Base-by-base conservation (phyloP, 92 coral and sea anemone species). In the Palythoa grandiflora region DNA sequence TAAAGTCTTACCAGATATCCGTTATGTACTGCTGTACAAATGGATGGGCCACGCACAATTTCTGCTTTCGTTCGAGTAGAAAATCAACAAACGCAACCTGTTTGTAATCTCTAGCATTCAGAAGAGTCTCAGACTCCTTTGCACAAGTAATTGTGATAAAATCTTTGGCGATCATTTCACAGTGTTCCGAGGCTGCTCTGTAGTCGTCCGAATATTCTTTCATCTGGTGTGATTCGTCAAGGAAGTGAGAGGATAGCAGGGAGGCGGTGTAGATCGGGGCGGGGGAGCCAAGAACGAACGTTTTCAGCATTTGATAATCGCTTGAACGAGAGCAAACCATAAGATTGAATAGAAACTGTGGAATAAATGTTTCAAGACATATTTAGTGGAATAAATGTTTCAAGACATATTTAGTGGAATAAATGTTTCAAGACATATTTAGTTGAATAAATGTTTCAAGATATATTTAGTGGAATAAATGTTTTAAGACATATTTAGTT, bases 21-120 rank as follows among this genome's bases (percentile, higher is more conserved):
- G 98, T 91, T 15, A 95, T 94, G 71, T 97, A 97, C 87, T 94
- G 96, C 60, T 97, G 99, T n/a, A 97, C 98, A 84, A 94, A 83
- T 10, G 96, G 88, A 83, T 97, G 99, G 13, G 99, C 95, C 15
- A 97, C 98, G 51, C 98, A 97, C 68, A 91, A 94, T 47, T 97
- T 97, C 89, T 94, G 96, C 75, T 91, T 98, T 73, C 98, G 96
- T 50, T 97, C 96, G 47, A 97, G 93, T 53, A 97, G 89, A 72
- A 97, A 94, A 79, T 97, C 99, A 71, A 97, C 90, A 77, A 97
- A 97, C 5, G 99, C 96, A 55, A 93, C 95, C 78, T 94, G 92
- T 84, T 91, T 93, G 39, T 86, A 93, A 50, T 97, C 98, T 1
- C 89, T 89, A 54, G 99, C 94, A 40, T 95, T 97, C 55, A 97